Evolutionary conservation across 2,888 invertebrate species (phyloP).

Genomic region (Drosophila suboccidentalis): DNA sequence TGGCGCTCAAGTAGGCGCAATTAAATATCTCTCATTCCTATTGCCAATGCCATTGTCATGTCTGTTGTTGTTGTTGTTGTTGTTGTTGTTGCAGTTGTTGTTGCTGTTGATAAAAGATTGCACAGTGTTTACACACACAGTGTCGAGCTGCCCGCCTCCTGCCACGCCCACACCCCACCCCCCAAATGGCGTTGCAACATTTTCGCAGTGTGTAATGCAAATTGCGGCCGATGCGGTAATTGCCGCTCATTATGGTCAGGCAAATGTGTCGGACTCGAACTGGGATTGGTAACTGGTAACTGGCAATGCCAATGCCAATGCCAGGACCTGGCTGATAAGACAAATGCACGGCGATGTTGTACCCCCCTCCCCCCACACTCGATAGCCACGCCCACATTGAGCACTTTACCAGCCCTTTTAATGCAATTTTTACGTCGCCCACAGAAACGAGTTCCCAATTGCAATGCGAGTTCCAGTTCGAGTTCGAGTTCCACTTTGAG

Average conservation of each 20-base stretch:
- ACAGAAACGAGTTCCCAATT: slow-evolving; percentile 39
- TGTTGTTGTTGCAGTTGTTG: slow-evolving; percentile 45
- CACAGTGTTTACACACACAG: slow-evolving; percentile 63
- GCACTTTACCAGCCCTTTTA: slow-evolving; percentile 64
- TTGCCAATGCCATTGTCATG: slow-evolving; percentile 56
- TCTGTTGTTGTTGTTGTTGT: slow-evolving; percentile 57
- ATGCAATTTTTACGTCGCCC: slow-evolving; percentile 73
- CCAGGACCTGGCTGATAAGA: slow-evolving; percentile 69
- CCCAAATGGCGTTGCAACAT: slow-evolving; percentile 60
- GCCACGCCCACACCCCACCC: neutral
- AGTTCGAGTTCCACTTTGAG: slow-evolving; percentile 41
- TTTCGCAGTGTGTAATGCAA: slow-evolving; percentile 77
- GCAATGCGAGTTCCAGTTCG: slow-evolving; percentile 36
- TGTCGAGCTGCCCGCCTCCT: neutral
- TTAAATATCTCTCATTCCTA: slow-evolving; percentile 58
- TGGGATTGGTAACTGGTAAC: neutral
- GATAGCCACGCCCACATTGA: slow-evolving; percentile 36
- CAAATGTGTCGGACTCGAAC: slow-evolving; percentile 60
- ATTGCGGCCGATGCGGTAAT: slow-evolving; percentile 79
- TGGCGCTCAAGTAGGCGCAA: slow-evolving; percentile 71
- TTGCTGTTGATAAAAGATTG: slow-evolving; percentile 76
- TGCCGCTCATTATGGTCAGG: slow-evolving; percentile 80
- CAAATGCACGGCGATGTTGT: slow-evolving; percentile 62
- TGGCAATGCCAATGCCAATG: slow-evolving; percentile 48
- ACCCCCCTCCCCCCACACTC: slow-evolving; percentile 7